phyloP scores from a whole-genome alignment of 2,797 vertebrate species.

The Arctocebus calabarensis region DNA sequence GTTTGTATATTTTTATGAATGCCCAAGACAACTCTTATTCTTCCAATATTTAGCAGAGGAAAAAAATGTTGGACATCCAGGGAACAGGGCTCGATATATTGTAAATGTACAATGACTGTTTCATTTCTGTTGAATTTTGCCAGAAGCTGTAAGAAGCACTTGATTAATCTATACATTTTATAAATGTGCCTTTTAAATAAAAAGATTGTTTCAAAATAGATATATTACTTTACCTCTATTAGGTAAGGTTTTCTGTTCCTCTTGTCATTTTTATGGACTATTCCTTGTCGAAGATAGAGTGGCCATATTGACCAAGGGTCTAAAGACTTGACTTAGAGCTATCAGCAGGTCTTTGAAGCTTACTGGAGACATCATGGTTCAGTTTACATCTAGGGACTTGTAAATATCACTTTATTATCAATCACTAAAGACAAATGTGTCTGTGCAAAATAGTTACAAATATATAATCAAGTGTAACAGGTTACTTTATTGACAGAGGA shows the following conservation, averaged over 20 bases:
- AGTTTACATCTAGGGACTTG: constrained; percentile 43
- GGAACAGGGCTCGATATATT: neutral
- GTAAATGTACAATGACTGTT: neutral
- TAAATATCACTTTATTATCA: constrained; percentile 52
- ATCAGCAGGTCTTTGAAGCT: neutral
- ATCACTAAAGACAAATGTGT: constrained; percentile 22
- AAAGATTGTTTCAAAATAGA: neutral
- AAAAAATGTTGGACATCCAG: too few species aligned
- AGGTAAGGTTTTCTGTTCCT: neutral
- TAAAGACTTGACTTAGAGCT: neutral
- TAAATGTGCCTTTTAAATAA: neutral
- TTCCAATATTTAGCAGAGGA: too few species aligned
- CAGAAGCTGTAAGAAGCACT: neutral
- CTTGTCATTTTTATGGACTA: neutral
- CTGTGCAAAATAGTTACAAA: constrained; percentile 61
- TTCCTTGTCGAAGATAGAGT: neutral
- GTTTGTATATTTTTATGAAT: too few species aligned
- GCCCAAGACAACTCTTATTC: too few species aligned
- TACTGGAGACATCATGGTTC: neutral
- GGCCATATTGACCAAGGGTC: neutral
- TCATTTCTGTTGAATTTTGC: neutral
- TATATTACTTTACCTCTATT: constrained; percentile 16
- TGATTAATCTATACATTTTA: neutral
- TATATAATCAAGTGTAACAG: neutral
- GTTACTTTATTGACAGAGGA: constrained; percentile 58